Conservation (phyloP, 2,888 invertebrate genomes). For the Lasius platythorax region DNA sequence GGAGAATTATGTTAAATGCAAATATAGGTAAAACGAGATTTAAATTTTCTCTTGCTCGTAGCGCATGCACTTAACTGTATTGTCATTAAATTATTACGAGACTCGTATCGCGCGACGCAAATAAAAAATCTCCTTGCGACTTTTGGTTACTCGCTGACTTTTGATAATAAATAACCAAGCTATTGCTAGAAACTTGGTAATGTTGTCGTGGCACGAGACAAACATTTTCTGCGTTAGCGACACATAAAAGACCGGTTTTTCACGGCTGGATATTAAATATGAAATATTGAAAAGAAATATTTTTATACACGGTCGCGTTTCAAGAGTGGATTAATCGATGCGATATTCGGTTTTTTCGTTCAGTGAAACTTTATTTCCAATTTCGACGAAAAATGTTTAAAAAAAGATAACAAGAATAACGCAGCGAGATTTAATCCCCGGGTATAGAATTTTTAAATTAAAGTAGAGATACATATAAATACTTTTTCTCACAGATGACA, state of each 20-base stretch:
- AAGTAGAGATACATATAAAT: not conserved
- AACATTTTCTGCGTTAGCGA: constrained; percentile 34
- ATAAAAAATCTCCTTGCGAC: not conserved
- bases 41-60: not conserved
- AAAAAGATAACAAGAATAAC: not conserved
- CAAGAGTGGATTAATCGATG: constrained; percentile 33
- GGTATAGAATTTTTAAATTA: not conserved
- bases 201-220: constrained; percentile 18
- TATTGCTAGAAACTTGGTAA: constrained; percentile 31
- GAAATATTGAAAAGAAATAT: constrained; percentile 53
- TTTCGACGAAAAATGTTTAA: constrained; percentile 4
- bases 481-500: not conserved
- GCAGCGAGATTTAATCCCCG: not conserved
- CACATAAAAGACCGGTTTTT: constrained; percentile 26
- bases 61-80: constrained; percentile 14
- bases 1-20: not conserved
- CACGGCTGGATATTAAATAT: constrained; percentile 31
- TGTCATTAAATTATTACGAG: not conserved
- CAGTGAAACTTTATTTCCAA: constrained; percentile 10
- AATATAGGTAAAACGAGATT: not conserved
- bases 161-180: constrained; percentile 33
- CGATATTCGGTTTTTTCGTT: constrained; percentile 8
- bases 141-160: constrained; percentile 9
- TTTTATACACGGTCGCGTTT: constrained; percentile 44
- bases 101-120: not conserved